Evolutionary conservation across 2,113 vertebrate genomes (phyloP).

Genomic region (Siniperca chuatsi): DNA sequence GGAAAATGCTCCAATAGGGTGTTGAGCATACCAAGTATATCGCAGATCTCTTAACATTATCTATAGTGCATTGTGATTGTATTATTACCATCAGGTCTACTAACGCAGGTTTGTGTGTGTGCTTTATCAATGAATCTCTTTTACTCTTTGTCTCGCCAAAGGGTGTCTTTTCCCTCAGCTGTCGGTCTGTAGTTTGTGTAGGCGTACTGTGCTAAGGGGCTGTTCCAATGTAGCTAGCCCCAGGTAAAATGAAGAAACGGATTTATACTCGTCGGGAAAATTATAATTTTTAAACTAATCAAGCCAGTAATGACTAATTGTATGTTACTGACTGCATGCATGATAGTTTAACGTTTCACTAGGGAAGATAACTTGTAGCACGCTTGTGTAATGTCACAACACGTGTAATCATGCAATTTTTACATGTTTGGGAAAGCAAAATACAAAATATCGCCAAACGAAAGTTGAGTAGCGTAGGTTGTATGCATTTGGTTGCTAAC

Average conservation of each 20-base stretch:
- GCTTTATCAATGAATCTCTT: background rate
- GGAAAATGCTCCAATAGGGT: slow-evolving; percentile 1
- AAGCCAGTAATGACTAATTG: background rate
- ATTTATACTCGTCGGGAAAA: background rate
- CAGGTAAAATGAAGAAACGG: background rate
- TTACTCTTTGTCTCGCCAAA: background rate
- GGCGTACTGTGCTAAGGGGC: background rate
- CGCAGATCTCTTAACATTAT: background rate
- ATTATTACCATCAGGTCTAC: background rate
- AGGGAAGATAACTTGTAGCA: no score
- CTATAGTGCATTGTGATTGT: background rate
- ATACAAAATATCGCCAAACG: background rate
- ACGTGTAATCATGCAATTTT: no score
- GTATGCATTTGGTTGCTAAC: background rate
- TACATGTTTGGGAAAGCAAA: background rate
- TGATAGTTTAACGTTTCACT: background rate
- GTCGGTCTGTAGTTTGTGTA: background rate
- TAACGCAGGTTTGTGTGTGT: background rate
- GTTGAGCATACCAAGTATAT: no score
- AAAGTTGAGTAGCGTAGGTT: background rate
- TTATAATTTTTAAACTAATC: background rate
- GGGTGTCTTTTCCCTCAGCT: background rate
- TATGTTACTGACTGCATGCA: background rate
- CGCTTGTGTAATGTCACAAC: background rate
- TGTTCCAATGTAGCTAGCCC: background rate